Evolutionary conservation across 2,797 vertebrate species (phyloP), one percentile per base, ranked within the genome.

Genomic region (Ctenosaura bakeri): DNA sequence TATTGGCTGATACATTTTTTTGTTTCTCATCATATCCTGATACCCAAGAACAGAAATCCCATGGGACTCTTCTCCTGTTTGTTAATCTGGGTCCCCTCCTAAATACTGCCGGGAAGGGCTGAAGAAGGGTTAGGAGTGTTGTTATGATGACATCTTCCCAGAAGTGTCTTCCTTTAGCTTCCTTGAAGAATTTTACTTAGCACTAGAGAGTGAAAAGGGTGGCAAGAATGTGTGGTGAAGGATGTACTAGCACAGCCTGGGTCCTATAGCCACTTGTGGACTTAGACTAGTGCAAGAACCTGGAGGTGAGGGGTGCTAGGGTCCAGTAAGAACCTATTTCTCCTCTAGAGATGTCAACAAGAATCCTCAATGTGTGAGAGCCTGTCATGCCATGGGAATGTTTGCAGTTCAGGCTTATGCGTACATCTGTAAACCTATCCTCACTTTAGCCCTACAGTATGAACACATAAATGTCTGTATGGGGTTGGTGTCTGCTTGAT

Each of bases 1-100:
- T 52, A 9, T 78, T 87, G 91, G 22, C 32, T 76, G 38, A 26
- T 85, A 22, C 1, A 32, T 77, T 92, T 77, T 10, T 78, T 10
- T 78, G 4, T 73, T 87, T 80, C 54, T 42, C 83, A 89, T 0
- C 1, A 13, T 77, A 91, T 89, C 84, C 85, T 22, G 87, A 94
- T 92, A 2, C 14, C 1, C 29, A 69, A 4, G 5, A 79, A 38
- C 1, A 80, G 13, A 32, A 81, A 6, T 22, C 62, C 56, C 79
- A 74, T 24, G 13, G 29, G 82, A 54, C 16, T 54, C 5, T 3
- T 64, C 66, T n/a, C 62, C 14, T 35, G 10, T 7, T 26, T 66
- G 20, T 66, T 85, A 52, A 12, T 89, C 52, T 56, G 69, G 26
- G 38, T 32, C 10, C 56, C 66, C 26, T 69, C 12, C 66, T 69